A percentile compares a stretch with the other conserved stretches of the same genome.
Conservation (phyloP, 2,113 vertebrate species). For the Nesogale talazaci region DNA sequence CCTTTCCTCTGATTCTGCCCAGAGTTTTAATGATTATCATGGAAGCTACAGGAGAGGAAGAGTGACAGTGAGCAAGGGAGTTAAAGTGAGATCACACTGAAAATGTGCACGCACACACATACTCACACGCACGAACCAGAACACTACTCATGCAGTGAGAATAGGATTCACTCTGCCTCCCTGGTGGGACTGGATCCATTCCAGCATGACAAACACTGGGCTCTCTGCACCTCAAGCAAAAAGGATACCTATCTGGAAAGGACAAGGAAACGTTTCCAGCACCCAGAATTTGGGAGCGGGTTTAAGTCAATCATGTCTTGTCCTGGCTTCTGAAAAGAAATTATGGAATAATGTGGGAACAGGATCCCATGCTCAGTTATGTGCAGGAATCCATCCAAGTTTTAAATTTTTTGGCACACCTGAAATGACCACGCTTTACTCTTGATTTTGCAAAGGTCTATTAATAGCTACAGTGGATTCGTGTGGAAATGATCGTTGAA, state of each 20-base stretch:
- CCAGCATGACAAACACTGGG: conserved; percentile 62
- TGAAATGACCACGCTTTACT: conserved; percentile 54
- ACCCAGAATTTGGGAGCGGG: conserved; percentile 32
- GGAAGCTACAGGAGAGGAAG: background rate
- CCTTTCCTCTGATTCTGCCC: background rate
- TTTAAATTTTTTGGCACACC: conserved; percentile 66
- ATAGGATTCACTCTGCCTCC: conserved; percentile 19
- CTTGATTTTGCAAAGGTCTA: conserved; percentile 56
- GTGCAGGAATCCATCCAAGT: conserved; percentile 62
- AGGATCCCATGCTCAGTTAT: conserved; percentile 27
- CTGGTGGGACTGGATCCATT: conserved; percentile 41
- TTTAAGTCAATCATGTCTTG: conserved; percentile 42
- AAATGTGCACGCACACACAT: background rate
- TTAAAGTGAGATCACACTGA: background rate
- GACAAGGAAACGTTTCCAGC: conserved; percentile 55
- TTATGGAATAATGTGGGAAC: conserved; percentile 53
- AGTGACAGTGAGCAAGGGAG: background rate
- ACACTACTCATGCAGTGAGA: conserved; percentile 9
- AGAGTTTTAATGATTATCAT: background rate
- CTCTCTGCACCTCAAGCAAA: conserved; percentile 32
- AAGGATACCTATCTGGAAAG: conserved; percentile 48
- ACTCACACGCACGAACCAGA: background rate
- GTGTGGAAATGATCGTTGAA: conserved; percentile 24
- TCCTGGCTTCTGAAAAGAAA: conserved; percentile 66
- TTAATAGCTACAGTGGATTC: conserved; percentile 55